Evolutionary conservation across 2,888 invertebrate genomes (phyloP).

Genomic region (Macrosoma leucophasiata): DNA sequence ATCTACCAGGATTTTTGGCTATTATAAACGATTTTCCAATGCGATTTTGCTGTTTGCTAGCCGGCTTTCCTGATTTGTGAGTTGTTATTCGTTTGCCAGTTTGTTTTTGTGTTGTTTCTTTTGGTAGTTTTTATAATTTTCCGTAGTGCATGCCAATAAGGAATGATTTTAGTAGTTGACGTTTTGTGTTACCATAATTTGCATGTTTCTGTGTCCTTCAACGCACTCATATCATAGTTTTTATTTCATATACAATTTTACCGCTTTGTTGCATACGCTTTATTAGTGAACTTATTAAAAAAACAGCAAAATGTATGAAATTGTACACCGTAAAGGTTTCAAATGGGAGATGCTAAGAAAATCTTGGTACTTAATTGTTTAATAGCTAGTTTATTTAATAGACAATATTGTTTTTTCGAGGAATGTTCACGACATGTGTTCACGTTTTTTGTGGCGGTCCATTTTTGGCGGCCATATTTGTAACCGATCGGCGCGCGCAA

Average conservation of each 20-base stretch:
- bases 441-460: constrained; percentile 39
- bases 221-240: constrained; percentile 68
- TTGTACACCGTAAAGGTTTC: constrained; percentile 28
- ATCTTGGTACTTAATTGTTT: constrained; percentile 39
- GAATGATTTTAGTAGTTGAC: constrained; percentile 25
- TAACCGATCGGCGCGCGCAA: constrained; percentile 27
- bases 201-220: constrained; percentile 68
- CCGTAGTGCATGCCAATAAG: constrained; percentile 22
- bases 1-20: constrained; percentile 61
- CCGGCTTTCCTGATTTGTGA: constrained; percentile 35
- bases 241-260: constrained; percentile 38
- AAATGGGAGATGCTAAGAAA: constrained; percentile 26
- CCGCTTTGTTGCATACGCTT: constrained; percentile 54
- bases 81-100: constrained; percentile 16
- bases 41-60: constrained; percentile 56
- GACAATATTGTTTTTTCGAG: constrained; percentile 49
- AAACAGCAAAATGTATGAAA: constrained; percentile 59
- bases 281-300: no score
- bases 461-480: constrained; percentile 35
- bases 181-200: constrained; percentile 35
- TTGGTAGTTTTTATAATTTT: constrained; percentile 28
- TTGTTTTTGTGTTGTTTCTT: constrained; percentile 22
- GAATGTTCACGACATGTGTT: constrained; percentile 62
- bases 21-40: constrained; percentile 15
- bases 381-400: constrained; percentile 35